Evolutionary conservation across 2,888 invertebrate genomes (phyloP), one percentile per base, ranked within the genome.

Genomic region (Acronicta aceris): DNA sequence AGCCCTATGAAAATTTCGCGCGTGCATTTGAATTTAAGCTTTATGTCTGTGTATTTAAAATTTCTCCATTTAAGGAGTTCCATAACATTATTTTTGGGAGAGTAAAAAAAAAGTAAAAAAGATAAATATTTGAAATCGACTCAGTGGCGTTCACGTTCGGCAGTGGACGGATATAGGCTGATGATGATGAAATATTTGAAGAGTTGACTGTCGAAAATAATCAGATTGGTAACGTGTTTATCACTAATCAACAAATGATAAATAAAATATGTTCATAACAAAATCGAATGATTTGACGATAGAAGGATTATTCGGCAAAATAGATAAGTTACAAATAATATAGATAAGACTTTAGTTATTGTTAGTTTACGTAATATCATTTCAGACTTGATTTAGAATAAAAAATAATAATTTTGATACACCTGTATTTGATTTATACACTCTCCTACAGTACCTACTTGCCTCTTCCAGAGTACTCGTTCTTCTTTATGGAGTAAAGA

Each of bases 361-460:
- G 48, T 46, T 68, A 64, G 63, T 55, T 53, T 59, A 59, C 46
- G 17, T 70, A 58, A 49, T 46, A 68, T 59, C 42, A 52, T 63
- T 54, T 55, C 66, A 54, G 57, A 64, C 47, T 57, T 58, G 40
- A 47, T 52, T 73, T 59, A 73, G 60, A 78, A 63, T 78, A 65
- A 72, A 65, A 5, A 38, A 59, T 59, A 42, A 56, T 64, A 66
- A 56, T 74, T 74, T 74, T 74, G 57, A 60, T 56, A 71, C 51
- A 10, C 43, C 45, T 43, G 43, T 54, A 0, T 59, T 64, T 74
- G 21, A 41, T 57, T 48, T 25, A n/a, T n/a, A n/a, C n/a, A n/a
- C n/a, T n/a, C n/a, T n/a, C n/a, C n/a, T n/a, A n/a, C n/a, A n/a
- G n/a, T n/a, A n/a, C n/a, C n/a, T n/a, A n/a, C n/a, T n/a, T n/a